These are phyloP conservation scores for Dromas ardeola DNA, from an alignment of 2,113 vertebrate species.

Conservation along the genomic window DNA sequence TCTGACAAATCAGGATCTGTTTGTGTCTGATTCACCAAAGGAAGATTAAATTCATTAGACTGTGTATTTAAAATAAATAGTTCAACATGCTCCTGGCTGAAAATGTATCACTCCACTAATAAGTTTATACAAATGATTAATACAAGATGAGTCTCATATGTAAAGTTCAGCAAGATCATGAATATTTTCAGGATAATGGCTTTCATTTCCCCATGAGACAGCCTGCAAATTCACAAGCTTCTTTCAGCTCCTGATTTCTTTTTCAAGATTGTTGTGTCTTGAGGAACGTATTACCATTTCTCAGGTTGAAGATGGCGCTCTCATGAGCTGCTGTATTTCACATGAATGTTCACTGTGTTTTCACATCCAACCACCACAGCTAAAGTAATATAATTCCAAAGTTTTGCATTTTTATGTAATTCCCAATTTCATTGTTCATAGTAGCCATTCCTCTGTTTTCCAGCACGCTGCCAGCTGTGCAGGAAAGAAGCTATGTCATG, in stretches of 20 bases:
- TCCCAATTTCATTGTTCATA: not conserved
- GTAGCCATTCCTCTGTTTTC: not conserved
- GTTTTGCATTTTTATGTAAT: not conserved
- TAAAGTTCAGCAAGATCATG: conserved; percentile 1
- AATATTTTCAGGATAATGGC: not conserved
- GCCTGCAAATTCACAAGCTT: not conserved
- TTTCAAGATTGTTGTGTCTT: not conserved
- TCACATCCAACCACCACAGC: not conserved
- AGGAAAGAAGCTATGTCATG: not conserved
- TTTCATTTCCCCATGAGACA: not conserved
- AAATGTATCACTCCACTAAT: not conserved
- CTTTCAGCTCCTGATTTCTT: not conserved
- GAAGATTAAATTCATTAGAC: not conserved
- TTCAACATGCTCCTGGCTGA: not conserved
- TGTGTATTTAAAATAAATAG: not conserved
- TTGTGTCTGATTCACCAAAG: not conserved
- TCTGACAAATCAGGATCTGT: not conserved
- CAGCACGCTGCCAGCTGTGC: not conserved
- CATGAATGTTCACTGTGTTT: not conserved
- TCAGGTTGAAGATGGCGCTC: not conserved
- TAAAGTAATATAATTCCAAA: not conserved
- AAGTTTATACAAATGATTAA: not conserved
- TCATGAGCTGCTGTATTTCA: not conserved
- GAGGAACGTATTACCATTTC: not conserved
- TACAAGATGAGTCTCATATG: not conserved